Base-by-base conservation (phyloP, 2,113 vertebrate genomes). In the Ophiodon elongatus region DNA sequence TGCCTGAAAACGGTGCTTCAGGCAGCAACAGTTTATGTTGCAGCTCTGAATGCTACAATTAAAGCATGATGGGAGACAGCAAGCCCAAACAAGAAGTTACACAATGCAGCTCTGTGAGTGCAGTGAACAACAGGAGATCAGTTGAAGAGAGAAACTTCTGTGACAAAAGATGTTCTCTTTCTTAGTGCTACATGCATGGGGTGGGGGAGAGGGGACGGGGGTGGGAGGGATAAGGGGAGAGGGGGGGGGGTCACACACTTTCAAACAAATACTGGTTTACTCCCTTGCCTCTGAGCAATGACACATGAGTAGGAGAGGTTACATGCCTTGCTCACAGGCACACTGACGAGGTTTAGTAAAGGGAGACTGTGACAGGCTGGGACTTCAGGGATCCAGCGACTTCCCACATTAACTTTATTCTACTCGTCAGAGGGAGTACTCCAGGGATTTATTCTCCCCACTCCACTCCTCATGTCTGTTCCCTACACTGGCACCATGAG, bases 11-110 rank as follows among this genome's bases (percentile, higher is more conserved):
- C 6, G 0, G 0, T 1, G n/a, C 65, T 81, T 82, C 63, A 73
- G 73, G 56, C 65, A 25, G 4, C 60, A 71, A 19, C 52, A 65
- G 79, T 76, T 83, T 50, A 37, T 82, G 71, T 80, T 77, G 82
- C 70, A 85, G 73, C 65, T 57, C 14, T 67, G 15, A 45, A 65
- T 2, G 17, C 50, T 10, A 4, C 69, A n/a, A n/a, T n/a, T 23
- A 7, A 80, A 39, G 75, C 77, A 79, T 77, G 69, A 80, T 86
- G 80, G 84, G 70, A 85, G 14, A 19, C 67, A 63, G 80, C 65
- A 73, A 72, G 21, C 25, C 57, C 62, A 56, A 17, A 45, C 79
- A 82, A 77, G 87, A 89, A 82, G 83, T 91, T 89, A 57, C 77
- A 39, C 82, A 90, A 88, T 50, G 35, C 15, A 39, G 60, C 27